Evolutionary conservation across 2,113 vertebrate genomes (phyloP).

Genomic region (Pangasianodon gigas): DNA sequence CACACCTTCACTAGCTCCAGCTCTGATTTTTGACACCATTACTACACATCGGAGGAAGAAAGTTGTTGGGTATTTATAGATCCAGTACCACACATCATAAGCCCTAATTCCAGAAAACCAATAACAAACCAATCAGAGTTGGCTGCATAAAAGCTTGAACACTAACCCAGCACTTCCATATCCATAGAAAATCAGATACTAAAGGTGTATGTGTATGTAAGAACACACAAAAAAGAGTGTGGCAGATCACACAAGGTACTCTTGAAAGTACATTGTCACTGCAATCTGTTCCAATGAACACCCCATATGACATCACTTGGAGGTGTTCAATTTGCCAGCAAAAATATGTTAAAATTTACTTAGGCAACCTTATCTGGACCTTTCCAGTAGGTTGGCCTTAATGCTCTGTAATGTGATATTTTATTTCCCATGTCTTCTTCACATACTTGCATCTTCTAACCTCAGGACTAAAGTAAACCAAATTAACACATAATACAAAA

Average conservation of each 20-base stretch:
- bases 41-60: constrained; percentile 25
- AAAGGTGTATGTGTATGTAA: background rate
- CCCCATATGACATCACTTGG: background rate
- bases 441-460: constrained; percentile 57
- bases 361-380: constrained; percentile 36
- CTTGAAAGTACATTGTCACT: constrained; percentile 23
- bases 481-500: constrained; percentile 64
- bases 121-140: constrained; percentile 11
- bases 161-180: background rate
- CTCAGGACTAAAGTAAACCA: constrained; percentile 58
- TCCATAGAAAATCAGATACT: background rate
- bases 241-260: background rate
- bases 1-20: constrained; percentile 26
- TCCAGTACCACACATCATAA: constrained; percentile 31
- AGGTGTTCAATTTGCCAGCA: background rate
- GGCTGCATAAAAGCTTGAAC: constrained; percentile 30
- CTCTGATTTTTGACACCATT: constrained; percentile 48
- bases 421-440: constrained; percentile 58
- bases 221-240: background rate
- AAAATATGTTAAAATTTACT: background rate
- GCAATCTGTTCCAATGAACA: constrained; percentile 6
- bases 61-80: constrained; percentile 33
- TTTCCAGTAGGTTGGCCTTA: constrained; percentile 66
- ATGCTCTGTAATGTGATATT: constrained; percentile 59
- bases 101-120: constrained; percentile 28